Percentiles rank a stretch among this genome's conserved stretches.
phyloP scores from a whole-genome alignment of 2,113 vertebrate genomes.

The Bubo scandiacus region DNA sequence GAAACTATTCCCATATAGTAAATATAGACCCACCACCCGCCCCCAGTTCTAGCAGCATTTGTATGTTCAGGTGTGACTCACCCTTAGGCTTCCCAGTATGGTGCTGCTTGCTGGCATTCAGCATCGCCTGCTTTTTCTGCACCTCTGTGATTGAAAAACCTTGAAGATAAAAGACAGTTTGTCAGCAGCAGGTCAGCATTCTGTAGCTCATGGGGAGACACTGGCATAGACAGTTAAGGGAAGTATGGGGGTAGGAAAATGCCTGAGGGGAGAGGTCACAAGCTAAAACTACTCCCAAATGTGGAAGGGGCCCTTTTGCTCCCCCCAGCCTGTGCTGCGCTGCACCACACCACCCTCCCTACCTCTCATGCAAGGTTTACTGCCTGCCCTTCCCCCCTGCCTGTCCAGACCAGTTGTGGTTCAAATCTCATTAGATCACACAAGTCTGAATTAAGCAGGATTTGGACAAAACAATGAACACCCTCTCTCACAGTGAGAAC shows the following conservation, averaged over 20 bases:
- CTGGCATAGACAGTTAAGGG: too few relatives aligned
- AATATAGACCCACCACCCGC: not conserved
- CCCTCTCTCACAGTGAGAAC: not conserved
- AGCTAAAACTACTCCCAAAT: not conserved
- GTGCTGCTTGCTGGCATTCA: slow-evolving; percentile 89
- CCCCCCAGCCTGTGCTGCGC: not conserved
- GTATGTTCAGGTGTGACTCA: slow-evolving; percentile 22
- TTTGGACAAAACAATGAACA: not conserved
- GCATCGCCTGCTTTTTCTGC: slow-evolving; percentile 94
- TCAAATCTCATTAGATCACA: not conserved
- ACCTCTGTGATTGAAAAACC: slow-evolving; percentile 93
- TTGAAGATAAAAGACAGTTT: slow-evolving; percentile 27
- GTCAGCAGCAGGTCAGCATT: not conserved
- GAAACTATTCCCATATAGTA: not conserved
- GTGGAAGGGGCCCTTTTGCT: not conserved
- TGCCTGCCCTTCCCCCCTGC: not conserved
- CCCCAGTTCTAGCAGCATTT: not conserved
- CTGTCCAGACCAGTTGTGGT: not conserved
- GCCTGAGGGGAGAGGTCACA: not conserved
- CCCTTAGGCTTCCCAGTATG: slow-evolving; percentile 90
- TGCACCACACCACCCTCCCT: not conserved
- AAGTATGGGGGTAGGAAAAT: fast-evolving
- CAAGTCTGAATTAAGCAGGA: not conserved
- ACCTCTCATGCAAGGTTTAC: not conserved
- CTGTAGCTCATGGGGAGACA: not conserved